phyloP scores from a whole-genome alignment of 2,888 invertebrate species.

The Andrena chrysosceles region DNA sequence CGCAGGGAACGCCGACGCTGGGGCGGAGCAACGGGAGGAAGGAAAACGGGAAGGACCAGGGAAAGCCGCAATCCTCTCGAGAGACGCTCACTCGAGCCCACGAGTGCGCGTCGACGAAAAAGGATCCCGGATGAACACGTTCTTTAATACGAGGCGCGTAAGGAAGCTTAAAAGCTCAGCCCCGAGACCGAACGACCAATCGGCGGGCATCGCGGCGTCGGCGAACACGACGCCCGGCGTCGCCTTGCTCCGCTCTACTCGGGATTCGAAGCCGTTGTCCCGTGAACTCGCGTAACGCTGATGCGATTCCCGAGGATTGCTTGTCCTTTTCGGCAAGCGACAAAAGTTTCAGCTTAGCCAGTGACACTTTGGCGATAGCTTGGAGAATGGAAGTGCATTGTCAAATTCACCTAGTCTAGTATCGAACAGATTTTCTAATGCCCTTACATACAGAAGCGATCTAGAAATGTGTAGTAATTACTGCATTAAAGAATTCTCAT shows the following conservation, averaged over 20 bases:
- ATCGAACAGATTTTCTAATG: neutral
- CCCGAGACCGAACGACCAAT: conserved; percentile 69
- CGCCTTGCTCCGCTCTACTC: neutral
- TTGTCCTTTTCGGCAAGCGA: neutral
- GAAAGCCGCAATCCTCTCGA: conserved; percentile 74
- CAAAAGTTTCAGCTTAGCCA: neutral
- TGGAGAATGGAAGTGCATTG: too few species aligned
- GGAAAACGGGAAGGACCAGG: conserved; percentile 33
- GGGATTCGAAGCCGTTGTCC: neutral
- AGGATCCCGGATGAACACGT: conserved; percentile 69
- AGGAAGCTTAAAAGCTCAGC: conserved; percentile 75
- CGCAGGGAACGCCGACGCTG: conserved; percentile 1
- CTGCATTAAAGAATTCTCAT: too few species aligned
- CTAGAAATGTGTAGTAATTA: too few species aligned
- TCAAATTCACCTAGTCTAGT: too few species aligned
- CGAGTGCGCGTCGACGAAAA: conserved; percentile 67
- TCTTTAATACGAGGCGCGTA: conserved; percentile 67
- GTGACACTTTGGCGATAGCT: neutral
- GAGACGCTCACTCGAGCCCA: conserved; percentile 69
- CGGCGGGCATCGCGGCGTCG: conserved; percentile 60
- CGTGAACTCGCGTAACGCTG: conserved; percentile 7
- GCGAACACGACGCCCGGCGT: neutral
- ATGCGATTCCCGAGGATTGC: conserved; percentile 17
- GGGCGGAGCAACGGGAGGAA: neutral
- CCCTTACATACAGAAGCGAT: too few species aligned